These are phyloP conservation scores for Pavo muticus DNA, from an alignment of 2,113 vertebrate genomes.

Conservation along the genomic window DNA sequence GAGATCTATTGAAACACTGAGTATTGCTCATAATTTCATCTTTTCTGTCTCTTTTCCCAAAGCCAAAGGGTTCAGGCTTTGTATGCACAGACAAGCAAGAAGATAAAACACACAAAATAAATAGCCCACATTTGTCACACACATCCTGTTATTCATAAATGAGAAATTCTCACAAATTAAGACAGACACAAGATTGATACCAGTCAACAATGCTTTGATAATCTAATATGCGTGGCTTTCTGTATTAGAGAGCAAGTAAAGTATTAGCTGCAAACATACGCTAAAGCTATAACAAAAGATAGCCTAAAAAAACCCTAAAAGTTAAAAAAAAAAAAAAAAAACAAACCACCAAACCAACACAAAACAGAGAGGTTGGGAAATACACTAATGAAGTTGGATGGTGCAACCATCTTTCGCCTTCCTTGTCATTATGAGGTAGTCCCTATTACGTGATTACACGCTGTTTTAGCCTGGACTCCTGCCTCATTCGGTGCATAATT, in stretches of 20 bases:
- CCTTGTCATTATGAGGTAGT: slow-evolving; percentile 16
- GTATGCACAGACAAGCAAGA: not conserved
- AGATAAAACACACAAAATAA: not conserved
- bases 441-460: not conserved
- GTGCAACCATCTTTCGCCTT: slow-evolving; percentile 9
- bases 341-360: not conserved
- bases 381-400: slow-evolving; percentile 15
- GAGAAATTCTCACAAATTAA: not conserved
- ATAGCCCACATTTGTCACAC: not conserved
- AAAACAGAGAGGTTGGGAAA: slow-evolving; percentile 47
- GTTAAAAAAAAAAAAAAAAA: not conserved
- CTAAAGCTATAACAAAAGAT: not conserved
- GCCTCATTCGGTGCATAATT: slow-evolving; percentile 10
- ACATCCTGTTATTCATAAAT: not conserved
- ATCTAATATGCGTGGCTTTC: not conserved
- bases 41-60: not conserved
- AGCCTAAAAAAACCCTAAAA: not conserved
- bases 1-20: not conserved
- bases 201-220: not conserved
- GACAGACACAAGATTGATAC: not conserved
- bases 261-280: not conserved
- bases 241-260: not conserved
- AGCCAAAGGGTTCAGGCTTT: not conserved
- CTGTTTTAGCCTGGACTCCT: not conserved
- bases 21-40: not conserved